Evolutionary conservation across 1,140 invertebrate genomes (phyloP), one percentile per base, ranked within the genome.

Genomic region (Hydropsyche tenuis): DNA sequence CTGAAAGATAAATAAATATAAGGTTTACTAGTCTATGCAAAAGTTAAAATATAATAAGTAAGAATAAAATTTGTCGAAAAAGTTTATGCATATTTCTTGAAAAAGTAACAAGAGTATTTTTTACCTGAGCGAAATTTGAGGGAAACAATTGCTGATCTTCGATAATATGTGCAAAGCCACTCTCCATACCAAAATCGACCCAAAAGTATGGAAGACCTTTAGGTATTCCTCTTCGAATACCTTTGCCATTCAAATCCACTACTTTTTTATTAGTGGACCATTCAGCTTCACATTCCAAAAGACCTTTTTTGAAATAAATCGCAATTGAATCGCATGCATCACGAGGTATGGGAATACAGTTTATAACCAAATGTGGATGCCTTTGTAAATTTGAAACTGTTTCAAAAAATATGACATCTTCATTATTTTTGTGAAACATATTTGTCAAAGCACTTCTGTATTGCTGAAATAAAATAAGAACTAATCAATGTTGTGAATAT

Each of bases 271-370:
- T 99, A 75, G 91, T 90, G 12, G 94, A 88, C 96, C 97, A 99
- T 86, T 98, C 96, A 23, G 88, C 89, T 85, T 98, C 97, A 76
- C 93, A 96, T 83, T 99, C 97, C 78, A 94, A 85, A 60, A 99
- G 90, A 0, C 96, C 96, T 90, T 99, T 99, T 89, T 97, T 98
- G 80, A 99, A 99, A 86, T 98, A 99, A 75, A 99, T 97, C 0
- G 96, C 94, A 11, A 94, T 94, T 80, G 92, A 84, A 75, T 94
- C 92, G 23, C 93, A 94, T 37, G 90, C 87, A 82, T 96, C 93
- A 79, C 88, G 89, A 4, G 93, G 90, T 77, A 98, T 78, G 0
- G 96, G 94, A 20, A 99, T 86, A 86, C 96, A 98, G 78, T 98
- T 92, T 18, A 98, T 85, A 53, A 88, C 86, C 88, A 97, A 92